Base-by-base conservation (phyloP, 2,888 invertebrate genomes). In the Biston betularia region DNA sequence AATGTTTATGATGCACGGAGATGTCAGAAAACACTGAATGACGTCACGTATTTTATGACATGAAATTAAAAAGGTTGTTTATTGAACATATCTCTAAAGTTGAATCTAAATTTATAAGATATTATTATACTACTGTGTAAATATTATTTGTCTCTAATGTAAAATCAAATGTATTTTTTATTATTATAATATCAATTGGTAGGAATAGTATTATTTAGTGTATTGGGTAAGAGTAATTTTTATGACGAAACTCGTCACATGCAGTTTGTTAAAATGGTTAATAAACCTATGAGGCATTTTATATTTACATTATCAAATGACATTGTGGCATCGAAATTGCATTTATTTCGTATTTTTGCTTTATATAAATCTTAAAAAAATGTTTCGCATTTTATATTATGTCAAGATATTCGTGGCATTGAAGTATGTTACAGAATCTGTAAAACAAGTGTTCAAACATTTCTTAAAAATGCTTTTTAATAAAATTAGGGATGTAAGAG, bases 61-160 rank as follows among this genome's bases (percentile, higher is more conserved):
- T 44, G 58, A 63, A 46, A 63, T 65, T 58, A 54, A 54, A 54
- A 69, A 50, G 69, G 70, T 74, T 74, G 72, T 74, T 63, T 61
- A 69, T 69, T 54, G 58, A 61, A 72, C 73, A 70, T 74, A 74
- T 74, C 71, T 69, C 38, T 68, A 60, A 53, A 57, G 58, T 48
- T 52, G 62, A 50, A 63, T 63, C 62, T 58, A 59, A 66, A 62
- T 63, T 63, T 56, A 63, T 59, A 48, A 10, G 40, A 57, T 62
- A 53, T 59, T 45, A 45, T 59, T 45, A 24, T 24, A 45, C 52
- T 35, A 34, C 33, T 57, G 7, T 59, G 55, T 65, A 14, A 63
- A 56, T 62, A 53, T 55, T 68, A 65, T 56, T 53, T 70, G 68
- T 57, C 46, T 63, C 42, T 62, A 68, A 67, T 61, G 76, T 75